Base-by-base conservation (phyloP, 1,140 invertebrate genomes). In the Chelonus insularis region DNA sequence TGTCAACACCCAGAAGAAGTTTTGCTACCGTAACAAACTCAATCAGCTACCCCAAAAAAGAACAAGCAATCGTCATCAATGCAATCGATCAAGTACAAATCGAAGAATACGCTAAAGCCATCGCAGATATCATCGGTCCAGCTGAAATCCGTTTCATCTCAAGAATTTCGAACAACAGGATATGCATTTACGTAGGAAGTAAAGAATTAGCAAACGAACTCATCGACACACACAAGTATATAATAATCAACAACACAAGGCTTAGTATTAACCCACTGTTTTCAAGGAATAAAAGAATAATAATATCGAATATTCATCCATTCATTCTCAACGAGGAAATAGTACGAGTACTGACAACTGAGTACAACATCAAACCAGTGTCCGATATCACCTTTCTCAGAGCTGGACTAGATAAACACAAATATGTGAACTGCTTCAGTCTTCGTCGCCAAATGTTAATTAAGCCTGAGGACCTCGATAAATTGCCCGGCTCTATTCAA, bases 1-100 rank as follows among this genome's bases (percentile, higher is more conserved):
- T n/a, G n/a, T n/a, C n/a, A n/a, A n/a, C n/a, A n/a, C n/a, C n/a
- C n/a, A n/a, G n/a, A n/a, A 37, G 36, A 11, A 6, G 12, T 4
- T 37, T n/a, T 11, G 36, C 36, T n/a, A 8, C 36, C 4, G 36
- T 37, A 37, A 12, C 1, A 37, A 12, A 37, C 11, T 4, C 36
- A 9, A 12, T n/a, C 1, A 37, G 11, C 12, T 37, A n/a, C 9
- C 48, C 48, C 9, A 32, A 14, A 5, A 32, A 34, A 32, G 48
- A 51, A 14, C 23, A 51, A 32, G 48, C 48, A 12, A 51, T 51
- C 4, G 12, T 51, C 29, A 51, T 51, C 5, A 25, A 51, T n/a
- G 2, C 29, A 14, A 34, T 34, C 5, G 48, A 34, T 4, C n/a
- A 34, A n/a, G 12, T 23, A 4, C 23, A 11, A 51, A 12, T 51